Conservation (phyloP, 2,888 invertebrate species). For the Oscheius sp. region DNA sequence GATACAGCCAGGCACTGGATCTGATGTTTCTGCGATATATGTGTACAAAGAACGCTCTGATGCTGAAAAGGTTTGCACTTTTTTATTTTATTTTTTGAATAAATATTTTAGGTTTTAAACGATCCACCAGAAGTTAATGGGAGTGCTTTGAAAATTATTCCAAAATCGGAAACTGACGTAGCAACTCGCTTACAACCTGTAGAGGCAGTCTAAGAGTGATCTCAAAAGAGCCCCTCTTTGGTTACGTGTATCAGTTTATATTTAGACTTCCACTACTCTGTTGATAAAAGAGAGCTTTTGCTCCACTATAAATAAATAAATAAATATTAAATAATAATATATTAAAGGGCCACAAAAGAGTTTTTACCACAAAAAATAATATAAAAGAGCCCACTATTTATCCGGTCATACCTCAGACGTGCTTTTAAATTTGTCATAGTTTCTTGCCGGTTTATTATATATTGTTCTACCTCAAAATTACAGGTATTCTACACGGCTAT, state of each 20-base stretch:
- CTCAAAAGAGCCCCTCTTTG: not conserved
- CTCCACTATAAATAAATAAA: conserved; percentile 24
- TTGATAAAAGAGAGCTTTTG: conserved; percentile 22
- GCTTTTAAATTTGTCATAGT: not conserved
- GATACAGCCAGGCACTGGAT: not conserved
- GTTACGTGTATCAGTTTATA: not conserved
- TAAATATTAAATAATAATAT: not conserved
- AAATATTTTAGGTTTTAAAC: not conserved
- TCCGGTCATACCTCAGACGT: not conserved
- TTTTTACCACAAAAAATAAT: not conserved
- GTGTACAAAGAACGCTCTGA: not conserved
- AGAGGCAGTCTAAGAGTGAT: conserved; percentile 3
- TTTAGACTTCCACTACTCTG: not conserved
- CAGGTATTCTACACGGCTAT: not conserved
- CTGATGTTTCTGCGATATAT: not conserved
- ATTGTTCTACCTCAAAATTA: not conserved
- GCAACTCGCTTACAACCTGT: not conserved
- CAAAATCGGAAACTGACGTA: not conserved
- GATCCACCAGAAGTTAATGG: not conserved
- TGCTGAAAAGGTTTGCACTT: conserved; percentile 14
- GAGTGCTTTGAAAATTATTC: not conserved
- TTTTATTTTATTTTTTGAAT: not conserved
- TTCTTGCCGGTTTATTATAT: not conserved
- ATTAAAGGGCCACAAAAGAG: conserved; percentile 11
- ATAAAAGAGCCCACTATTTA: conserved; percentile 9